Base-by-base conservation (phyloP, 2,113 vertebrate genomes). In the Narcine bancroftii region DNA sequence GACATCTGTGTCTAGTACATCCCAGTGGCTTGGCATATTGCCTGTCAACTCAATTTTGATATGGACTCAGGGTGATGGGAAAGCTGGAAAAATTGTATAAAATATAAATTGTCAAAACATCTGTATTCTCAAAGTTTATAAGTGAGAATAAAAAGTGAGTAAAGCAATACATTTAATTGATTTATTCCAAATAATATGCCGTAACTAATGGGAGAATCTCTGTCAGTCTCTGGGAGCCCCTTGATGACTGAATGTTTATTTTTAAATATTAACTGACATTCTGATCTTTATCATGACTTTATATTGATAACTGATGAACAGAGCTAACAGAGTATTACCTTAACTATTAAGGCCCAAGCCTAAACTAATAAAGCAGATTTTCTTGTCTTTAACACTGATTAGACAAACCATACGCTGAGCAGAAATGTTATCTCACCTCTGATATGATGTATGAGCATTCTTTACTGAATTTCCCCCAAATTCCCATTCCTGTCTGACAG, bases 21-120 rank as follows among this genome's bases (percentile, higher is more conserved):
- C 53, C 50, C 5, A 36, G 33, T 36, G 33, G 50, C n/a, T 15
- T 60, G 81, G 50, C 2, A 56, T 53, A 26, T 50, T 56, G 29
- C 47, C 17, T 36, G 50, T 33, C 1, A n/a, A n/a, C 33, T 21
- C 29, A 56, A 50, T 85, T 6, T 13, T 85, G 50, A 29, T 60
- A 36, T 15, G 29, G 81, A 60, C 81, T 56, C 13, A 60, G 53
- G 50, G 33, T 85, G 33, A 85, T 26, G 19, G 17, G 17, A 7
- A 85, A 85, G 56, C 36, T 53, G 53, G 19, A 53, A 10, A 87
- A 63, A 56, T 24, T 36, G 13, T 36, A 60, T 36, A 36, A 87
- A 85, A 56, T n/a, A 85, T 36, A 36, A 60, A 60, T 17, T 87
- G 81, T n/a, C 76, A 79, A 79, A 79, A 50, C 47, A 79, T 47